A percentile compares a stretch with the other conserved stretches of the same genome.
Evolutionary conservation across 1,140 invertebrate species (phyloP).

Genomic region (Phocides pigmalion): DNA sequence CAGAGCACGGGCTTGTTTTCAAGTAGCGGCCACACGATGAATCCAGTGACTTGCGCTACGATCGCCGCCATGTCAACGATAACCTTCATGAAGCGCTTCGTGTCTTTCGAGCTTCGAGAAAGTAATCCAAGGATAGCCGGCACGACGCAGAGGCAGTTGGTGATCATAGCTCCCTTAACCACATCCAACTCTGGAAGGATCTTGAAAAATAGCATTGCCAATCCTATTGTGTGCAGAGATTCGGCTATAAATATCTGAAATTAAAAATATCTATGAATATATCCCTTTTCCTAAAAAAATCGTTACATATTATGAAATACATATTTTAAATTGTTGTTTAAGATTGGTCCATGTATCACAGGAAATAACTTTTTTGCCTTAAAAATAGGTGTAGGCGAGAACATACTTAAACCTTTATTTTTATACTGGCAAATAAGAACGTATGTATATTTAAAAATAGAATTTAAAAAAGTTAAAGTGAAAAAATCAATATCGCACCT

Average conservation of each 20-base stretch:
- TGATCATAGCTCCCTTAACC: slow-evolving; percentile 96
- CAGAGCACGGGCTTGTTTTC: slow-evolving; percentile 89
- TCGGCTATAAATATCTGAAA: slow-evolving; percentile 90
- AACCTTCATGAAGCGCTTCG: slow-evolving; percentile 90
- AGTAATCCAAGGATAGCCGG: slow-evolving; percentile 89
- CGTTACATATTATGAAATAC: too few species aligned
- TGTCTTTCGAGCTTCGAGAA: slow-evolving; percentile 91
- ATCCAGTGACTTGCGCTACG: slow-evolving; percentile 93
- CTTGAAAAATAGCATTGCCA: slow-evolving; percentile 93
- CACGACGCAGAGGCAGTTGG: slow-evolving; percentile 96
- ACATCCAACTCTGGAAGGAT: slow-evolving; percentile 96
- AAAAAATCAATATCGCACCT: too few species aligned
- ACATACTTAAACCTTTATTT: too few species aligned
- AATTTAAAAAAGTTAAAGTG: too few species aligned
- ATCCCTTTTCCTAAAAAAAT: too few species aligned
- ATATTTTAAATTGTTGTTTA: too few species aligned
- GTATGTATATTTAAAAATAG: too few species aligned
- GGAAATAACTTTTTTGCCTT: too few species aligned
- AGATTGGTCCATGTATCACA: too few species aligned
- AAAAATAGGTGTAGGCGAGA: too few species aligned
- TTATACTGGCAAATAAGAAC: too few species aligned
- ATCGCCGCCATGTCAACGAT: slow-evolving; percentile 93
- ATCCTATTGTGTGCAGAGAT: slow-evolving; percentile 93
- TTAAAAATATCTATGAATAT: slow-evolving; percentile 40
- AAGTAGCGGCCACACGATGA: slow-evolving; percentile 94